A percentile compares a stretch with the other conserved stretches of the same genome.
Evolutionary conservation across 2,797 vertebrate species (phyloP).

Genomic region (Amniataba percoides): DNA sequence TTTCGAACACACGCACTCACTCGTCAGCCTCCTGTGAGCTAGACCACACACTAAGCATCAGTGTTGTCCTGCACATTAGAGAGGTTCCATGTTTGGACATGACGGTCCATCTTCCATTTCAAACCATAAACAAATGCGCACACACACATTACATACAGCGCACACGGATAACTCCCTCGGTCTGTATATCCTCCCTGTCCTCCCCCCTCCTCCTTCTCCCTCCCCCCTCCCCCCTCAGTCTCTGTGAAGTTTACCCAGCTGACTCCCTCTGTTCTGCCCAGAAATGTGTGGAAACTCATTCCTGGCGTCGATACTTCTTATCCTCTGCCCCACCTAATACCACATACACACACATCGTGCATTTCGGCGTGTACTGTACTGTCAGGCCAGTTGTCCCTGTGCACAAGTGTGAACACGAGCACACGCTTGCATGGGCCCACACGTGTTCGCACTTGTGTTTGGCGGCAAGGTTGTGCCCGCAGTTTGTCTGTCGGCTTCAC

Average conservation of each 20-base stretch:
- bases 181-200: constrained; percentile 18
- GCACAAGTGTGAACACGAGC: constrained; percentile 41
- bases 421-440: constrained; percentile 5
- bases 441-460: constrained; percentile 34
- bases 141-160: constrained; percentile 28
- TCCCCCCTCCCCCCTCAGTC: neutral
- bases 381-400: constrained; percentile 53
- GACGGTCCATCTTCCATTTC: constrained; percentile 60
- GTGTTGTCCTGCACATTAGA: constrained; percentile 31
- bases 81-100: constrained; percentile 69
- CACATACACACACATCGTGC: constrained; percentile 26
- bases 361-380: constrained; percentile 17
- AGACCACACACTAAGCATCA: constrained; percentile 64
- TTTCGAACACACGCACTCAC: constrained; percentile 26
- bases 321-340: constrained; percentile 55
- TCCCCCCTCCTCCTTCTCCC: no score
- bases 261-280: constrained; percentile 63
- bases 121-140: constrained; percentile 54
- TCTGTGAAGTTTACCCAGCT: constrained; percentile 69
- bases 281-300: constrained; percentile 70
- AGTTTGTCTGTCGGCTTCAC: constrained; percentile 1
- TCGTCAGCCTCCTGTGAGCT: constrained; percentile 19
- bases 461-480: neutral
- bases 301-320: constrained; percentile 60
- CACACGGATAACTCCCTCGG: constrained; percentile 23